These are phyloP conservation scores for Rattus norvegicus DNA, from an alignment of 2,113 vertebrate species.

Conservation along the genomic window GRCr8 NC_086020.1:63228501-63229000, in stretches of 20 bases:
- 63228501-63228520: background rate
- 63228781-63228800: background rate
- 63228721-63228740: background rate
- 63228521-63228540: constrained; percentile 2
- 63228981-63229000: background rate
- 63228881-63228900: constrained; percentile 65
- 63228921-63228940: background rate
- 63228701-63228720: no score
- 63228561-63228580: background rate
- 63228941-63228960: constrained; percentile 23
- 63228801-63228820: background rate
- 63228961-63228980: background rate
- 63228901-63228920: background rate
- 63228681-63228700: background rate
- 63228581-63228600: background rate
- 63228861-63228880: background rate
- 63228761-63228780: background rate
- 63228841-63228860: background rate
- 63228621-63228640: background rate
- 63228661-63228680: accelerated
- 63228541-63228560: background rate
- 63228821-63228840: background rate
- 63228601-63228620: background rate
- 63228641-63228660: background rate
- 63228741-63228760: background rate